Evolutionary conservation across 2,888 invertebrate genomes (phyloP).

Genomic region (Volucella zonaria): DNA sequence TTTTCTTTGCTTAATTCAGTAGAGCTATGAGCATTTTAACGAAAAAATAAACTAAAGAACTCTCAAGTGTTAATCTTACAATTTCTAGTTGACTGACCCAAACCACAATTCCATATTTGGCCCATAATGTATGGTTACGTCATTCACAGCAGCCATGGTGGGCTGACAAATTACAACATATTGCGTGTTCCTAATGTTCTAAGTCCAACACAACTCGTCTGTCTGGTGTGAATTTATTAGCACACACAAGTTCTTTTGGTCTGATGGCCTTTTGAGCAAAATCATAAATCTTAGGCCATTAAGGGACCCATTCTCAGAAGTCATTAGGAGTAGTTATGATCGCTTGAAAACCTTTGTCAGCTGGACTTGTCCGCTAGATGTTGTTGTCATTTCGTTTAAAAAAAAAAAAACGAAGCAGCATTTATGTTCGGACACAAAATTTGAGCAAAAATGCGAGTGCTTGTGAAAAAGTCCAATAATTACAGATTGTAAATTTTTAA

Average conservation of each 20-base stretch:
- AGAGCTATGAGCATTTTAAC: too few species aligned
- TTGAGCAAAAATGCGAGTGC: too few species aligned
- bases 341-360: conserved; percentile 31
- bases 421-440: too few species aligned
- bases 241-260: background rate
- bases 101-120: background rate
- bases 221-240: conserved; percentile 42
- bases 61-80: too few species aligned
- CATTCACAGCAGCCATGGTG: conserved; percentile 12
- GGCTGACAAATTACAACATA: conserved; percentile 26
- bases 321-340: conserved; percentile 42
- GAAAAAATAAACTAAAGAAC: too few species aligned
- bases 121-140: conserved; percentile 5
- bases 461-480: background rate
- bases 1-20: too few species aligned
- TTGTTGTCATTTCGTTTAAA: conserved; percentile 9
- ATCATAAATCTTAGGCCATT: conserved; percentile 40
- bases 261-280: background rate
- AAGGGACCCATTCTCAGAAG: conserved; percentile 38
- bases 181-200: conserved; percentile 28
- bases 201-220: background rate
- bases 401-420: background rate
- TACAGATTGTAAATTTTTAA: background rate
- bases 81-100: background rate
- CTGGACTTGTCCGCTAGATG: background rate